Evolutionary conservation across 2,888 invertebrate species (phyloP), one percentile per base, ranked within the genome.

Genomic region (Chrysomela aeneicollis): DNA sequence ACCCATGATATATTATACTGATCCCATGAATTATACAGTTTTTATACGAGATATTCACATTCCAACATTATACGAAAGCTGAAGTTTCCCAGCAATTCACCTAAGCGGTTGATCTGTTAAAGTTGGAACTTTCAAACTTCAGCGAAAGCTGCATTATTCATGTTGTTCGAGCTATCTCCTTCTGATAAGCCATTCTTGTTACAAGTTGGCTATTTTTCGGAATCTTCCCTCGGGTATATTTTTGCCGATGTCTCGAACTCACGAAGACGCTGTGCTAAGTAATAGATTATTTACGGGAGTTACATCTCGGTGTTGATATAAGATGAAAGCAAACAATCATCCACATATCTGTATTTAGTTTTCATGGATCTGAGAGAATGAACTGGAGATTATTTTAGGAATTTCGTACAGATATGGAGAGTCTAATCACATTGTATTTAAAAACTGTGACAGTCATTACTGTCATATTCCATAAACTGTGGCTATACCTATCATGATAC

Each of bases 141-240:
- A 73, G 69, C 68, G 72, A 73, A 74, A 74, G 74, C 72, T 79
- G 77, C 77, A 79, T 79, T 78, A 79, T 79, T 79, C 79, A 79
- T 79, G 77, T 68, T 68, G 69, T 70, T 69, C 65, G 66, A 68
- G 77, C 74, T 78, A 79, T 79, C 77, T 78, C 66, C 71, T 67
- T 59, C 73, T 72, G 78, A 78, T 78, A 78, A 78, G 77, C 77
- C 76, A 76, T 77, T 78, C 77, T 77, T 76, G 76, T 74, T 76
- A 76, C 75, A 77, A 78, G 76, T 75, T 77, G 70, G 71, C 73
- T 69, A 75, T 75, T 75, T 76, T 71, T 73, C 71, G 69, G 66
- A 64, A 65, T 68, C 71, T 70, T 63, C 72, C 66, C 75, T 18
- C 17, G 71, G 70, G 70, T 62, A 70, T 72, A 69, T 73, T 75